Evolutionary conservation across 2,113 vertebrate genomes (phyloP), one percentile per base, ranked within the genome.

Genomic region (Limanda limanda): DNA sequence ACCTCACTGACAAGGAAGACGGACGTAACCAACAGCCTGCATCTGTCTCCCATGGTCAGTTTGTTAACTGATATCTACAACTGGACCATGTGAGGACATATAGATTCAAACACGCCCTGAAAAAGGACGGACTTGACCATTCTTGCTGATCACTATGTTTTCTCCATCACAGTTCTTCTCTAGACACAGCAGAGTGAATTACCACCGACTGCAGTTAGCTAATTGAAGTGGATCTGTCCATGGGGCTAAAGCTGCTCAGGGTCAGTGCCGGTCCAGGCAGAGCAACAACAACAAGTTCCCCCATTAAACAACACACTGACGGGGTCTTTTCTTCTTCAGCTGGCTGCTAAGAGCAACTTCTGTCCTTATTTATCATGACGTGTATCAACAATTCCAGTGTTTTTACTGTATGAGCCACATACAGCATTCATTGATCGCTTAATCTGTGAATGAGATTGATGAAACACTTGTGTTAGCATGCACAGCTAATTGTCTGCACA

Each of bases 201-300:
- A 78, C 57, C 73, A 62, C 71, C 72, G 81, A 60, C 42, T 64
- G 72, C 57, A 71, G 78, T 86, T 85, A 74, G 71, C 61, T 82
- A 78, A 79, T 57, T 76, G 74, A 79, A 63, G 71, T 72, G 59
- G 72, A 79, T 79, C 68, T 57, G 75, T 80, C 72, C 56, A 54
- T 18, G 27, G 80, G 56, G 64, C 52, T 72, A 59, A 6, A 13
- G 35, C 68, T 64, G 62, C 40, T 76, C 55, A 55, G 78, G 86
- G 75, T 89, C 86, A 82, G 45, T 45, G 48, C 31, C 72, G 67
- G 62, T 60, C 63, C 77, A 78, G 52, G 27, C 17, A 27, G 25
- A 42, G 65, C 37, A 74, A 69, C 59, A 84, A 68, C 63, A 76
- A 55, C n/a, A 70, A 48, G 52, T 8, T 62, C 55, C 9, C 48